phyloP scores from a whole-genome alignment of 1,140 invertebrate genomes.

The Bombus waltoni region DNA sequence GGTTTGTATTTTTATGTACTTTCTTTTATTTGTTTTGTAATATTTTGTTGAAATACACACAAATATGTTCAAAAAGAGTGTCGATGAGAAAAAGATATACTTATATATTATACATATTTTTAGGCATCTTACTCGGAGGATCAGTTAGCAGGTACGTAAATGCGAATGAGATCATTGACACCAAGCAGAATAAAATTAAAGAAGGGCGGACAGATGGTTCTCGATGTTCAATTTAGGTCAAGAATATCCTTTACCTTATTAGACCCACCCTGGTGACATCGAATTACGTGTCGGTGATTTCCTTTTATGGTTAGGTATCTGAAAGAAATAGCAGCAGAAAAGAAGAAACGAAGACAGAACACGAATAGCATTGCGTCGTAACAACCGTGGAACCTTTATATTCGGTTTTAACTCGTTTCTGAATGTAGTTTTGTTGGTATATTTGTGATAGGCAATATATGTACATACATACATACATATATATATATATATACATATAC shows the following conservation, averaged over 20 bases:
- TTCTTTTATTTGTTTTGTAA: no score
- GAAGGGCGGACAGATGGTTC: slow-evolving; percentile 77
- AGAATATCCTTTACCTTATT: slow-evolving; percentile 80
- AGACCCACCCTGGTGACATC: slow-evolving; percentile 71
- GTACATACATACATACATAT: no score
- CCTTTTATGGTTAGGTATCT: slow-evolving; percentile 80
- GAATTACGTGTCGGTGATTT: slow-evolving; percentile 62
- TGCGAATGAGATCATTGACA: slow-evolving; percentile 45
- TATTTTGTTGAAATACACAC: background rate
- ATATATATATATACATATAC: background rate
- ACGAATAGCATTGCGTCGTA: slow-evolving; percentile 47
- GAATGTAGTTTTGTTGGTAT: background rate
- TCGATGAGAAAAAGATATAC: background rate
- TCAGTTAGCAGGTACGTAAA: slow-evolving; percentile 93
- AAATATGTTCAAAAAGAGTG: background rate
- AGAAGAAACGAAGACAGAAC: slow-evolving; percentile 41
- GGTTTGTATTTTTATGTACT: slow-evolving; percentile 22
- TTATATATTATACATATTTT: slow-evolving; percentile 34
- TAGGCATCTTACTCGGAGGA: slow-evolving; percentile 95
- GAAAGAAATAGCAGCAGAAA: slow-evolving; percentile 65
- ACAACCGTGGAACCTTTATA: background rate
- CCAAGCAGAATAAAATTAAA: slow-evolving; percentile 71
- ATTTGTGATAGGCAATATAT: background rate
- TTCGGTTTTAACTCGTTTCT: slow-evolving; percentile 15
- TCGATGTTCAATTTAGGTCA: slow-evolving; percentile 77